Evolutionary conservation across 2,797 vertebrate genomes (phyloP), one percentile per base, ranked within the genome.

Genomic region (Gambusia yucatana): DNA sequence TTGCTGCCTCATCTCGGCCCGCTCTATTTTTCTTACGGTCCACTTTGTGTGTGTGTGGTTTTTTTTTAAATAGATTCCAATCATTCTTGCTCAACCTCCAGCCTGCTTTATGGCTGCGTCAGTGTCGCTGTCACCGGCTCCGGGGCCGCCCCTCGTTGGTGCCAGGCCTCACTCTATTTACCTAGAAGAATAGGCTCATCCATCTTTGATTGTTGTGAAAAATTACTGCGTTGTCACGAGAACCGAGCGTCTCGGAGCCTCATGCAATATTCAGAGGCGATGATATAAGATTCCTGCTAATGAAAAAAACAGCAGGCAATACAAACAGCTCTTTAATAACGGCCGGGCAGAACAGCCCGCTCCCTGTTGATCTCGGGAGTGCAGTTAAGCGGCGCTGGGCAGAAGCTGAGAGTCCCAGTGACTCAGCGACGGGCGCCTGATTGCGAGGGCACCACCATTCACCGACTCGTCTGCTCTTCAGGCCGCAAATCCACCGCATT

Each of bases 261-360:
- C 93, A 93, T 94, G 92, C 92, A 95, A 93, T 95, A 94, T 94
- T 94, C 94, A 94, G 88, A 87, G 88, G 89, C 52, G 70, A 92
- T 92, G 93, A 94, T 93, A 94, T 92, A 93, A 92, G 93, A 94
- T 89, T 91, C 89, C 86, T 44, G 84, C 91, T 94, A 92, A 95
- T 94, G 92, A 94, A 93, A 94, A 92, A 91, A 86, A 77, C 91
- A 89, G 89, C 90, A 89, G 90, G 91, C 88, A 90, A 92, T 83
- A 91, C 92, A 94, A 93, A 91, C 91, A 92, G 87, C 73, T 70
- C 88, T 95, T 93, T 94, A 93, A 94, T 94, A 94, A 92, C 46
- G 1, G 78, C 70, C 80, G 36, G 59, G 87, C 75, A 77, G 87
- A 87, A 73, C 82, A 87, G 76, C 57, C 50, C 44, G 90, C 75